Conservation (phyloP, 2,888 invertebrate species). For the Hyalella azteca region DNA sequence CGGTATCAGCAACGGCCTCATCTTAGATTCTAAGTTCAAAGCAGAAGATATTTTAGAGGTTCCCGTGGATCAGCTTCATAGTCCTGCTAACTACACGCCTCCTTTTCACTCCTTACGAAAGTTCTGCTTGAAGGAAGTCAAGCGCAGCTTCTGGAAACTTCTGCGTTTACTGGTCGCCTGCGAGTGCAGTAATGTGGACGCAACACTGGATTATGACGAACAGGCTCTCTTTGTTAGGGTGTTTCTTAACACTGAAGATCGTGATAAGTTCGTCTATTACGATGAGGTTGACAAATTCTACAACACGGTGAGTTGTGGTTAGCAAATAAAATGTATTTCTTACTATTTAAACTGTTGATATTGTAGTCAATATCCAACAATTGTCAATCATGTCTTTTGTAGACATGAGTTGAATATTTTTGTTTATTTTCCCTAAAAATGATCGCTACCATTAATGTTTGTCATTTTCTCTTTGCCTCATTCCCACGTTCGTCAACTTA, state of each 20-base stretch:
- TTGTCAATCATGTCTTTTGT: too few species aligned
- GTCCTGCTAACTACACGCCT: slow-evolving; percentile 3
- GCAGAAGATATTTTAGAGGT: neutral
- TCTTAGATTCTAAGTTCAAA: neutral
- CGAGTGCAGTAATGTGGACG: neutral
- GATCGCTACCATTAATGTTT: too few species aligned
- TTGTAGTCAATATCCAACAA: too few species aligned
- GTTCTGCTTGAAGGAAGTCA: neutral
- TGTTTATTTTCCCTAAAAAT: too few species aligned
- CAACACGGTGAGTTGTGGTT: neutral
- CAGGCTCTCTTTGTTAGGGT: neutral
- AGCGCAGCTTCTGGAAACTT: slow-evolving; percentile 14
- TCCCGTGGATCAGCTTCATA: neutral
- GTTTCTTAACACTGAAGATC: neutral
- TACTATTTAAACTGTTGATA: too few species aligned
- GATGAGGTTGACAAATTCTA: slow-evolving; percentile 13
- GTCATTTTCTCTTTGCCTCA: too few species aligned
- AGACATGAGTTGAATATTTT: too few species aligned
- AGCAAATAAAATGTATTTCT: too few species aligned
- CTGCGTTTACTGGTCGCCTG: neutral
- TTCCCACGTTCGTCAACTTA: too few species aligned
- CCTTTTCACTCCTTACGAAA: neutral
- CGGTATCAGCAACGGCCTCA: neutral
- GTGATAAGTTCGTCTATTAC: slow-evolving; percentile 5
- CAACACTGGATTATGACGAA: neutral